Evolutionary conservation across 2,113 vertebrate species (phyloP).

Genomic region (Neofelis nebulosa): DNA sequence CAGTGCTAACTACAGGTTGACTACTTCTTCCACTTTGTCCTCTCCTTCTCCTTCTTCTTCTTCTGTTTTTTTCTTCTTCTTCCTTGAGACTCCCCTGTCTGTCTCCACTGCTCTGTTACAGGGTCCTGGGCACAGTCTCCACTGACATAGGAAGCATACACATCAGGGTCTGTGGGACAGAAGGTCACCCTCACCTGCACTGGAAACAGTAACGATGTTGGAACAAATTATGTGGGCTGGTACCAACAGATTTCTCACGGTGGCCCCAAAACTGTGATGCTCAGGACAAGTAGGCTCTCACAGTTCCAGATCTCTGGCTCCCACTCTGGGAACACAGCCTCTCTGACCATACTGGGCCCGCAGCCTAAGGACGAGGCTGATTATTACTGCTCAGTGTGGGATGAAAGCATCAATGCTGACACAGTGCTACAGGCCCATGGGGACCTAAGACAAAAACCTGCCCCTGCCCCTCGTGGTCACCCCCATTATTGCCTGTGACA

Average conservation of each 20-base stretch:
- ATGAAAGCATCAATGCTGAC: rapidly evolving
- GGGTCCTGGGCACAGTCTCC: not conserved
- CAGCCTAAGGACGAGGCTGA: not conserved
- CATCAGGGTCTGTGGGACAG: not conserved
- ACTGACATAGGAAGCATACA: not conserved
- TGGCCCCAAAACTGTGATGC: not conserved
- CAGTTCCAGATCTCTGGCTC: not conserved
- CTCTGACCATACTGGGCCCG: not conserved
- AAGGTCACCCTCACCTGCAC: not conserved
- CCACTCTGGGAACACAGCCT: rapidly evolving
- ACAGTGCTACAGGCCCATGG: rapidly evolving
- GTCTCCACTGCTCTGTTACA: not conserved
- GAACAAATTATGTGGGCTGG: rapidly evolving
- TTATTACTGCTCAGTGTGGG: rapidly evolving
- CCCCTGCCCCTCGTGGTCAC: not conserved
- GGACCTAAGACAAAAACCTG: not conserved
- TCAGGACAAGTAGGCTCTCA: rapidly evolving
- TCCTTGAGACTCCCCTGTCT: no score
- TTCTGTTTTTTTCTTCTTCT: no score
- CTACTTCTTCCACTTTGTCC: no score
- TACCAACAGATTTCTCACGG: not conserved
- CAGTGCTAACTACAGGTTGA: no score
- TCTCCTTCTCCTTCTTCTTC: no score
- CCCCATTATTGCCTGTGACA: not conserved
- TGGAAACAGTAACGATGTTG: not conserved